phyloP scores from a whole-genome alignment of 53 echinoderm and acorn worm genomes.

The Luidia sarsii region DNA sequence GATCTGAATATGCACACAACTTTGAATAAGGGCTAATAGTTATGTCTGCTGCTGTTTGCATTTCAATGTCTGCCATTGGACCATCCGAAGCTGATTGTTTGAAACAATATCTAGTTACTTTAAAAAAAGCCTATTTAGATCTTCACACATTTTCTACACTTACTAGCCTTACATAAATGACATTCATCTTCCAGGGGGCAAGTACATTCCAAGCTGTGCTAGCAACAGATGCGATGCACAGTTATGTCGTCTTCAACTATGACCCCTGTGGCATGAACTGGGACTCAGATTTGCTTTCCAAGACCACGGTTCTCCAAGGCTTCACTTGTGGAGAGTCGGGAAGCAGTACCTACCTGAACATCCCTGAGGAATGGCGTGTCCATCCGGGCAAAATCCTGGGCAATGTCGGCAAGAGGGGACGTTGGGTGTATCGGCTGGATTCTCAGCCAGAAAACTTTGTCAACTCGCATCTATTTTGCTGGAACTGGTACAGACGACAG shows the following conservation, averaged over 20 bases:
- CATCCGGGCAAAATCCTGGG: background rate
- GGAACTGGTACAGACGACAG: background rate
- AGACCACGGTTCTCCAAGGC: background rate
- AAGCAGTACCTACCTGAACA: background rate
- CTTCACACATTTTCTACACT: too few species aligned
- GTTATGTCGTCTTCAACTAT: slow-evolving; percentile 80
- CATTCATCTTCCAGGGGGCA: background rate
- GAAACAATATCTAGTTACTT: too few species aligned
- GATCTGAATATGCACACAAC: too few species aligned
- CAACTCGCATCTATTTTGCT: background rate
- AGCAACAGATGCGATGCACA: slow-evolving; percentile 62
- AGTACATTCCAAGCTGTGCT: slow-evolving; percentile 82
- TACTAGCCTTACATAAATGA: too few species aligned
- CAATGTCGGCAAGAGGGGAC: background rate
- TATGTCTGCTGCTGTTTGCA: too few species aligned
- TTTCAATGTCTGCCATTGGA: too few species aligned
- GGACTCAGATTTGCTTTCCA: background rate
- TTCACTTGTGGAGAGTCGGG: background rate
- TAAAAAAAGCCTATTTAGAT: too few species aligned
- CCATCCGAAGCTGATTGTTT: too few species aligned
- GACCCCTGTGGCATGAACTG: slow-evolving; percentile 4
- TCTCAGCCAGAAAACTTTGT: background rate
- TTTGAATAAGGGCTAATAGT: too few species aligned
- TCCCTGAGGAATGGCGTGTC: background rate
- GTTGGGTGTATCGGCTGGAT: background rate